A percentile compares a stretch with the other conserved stretches of the same genome.
phyloP scores from a whole-genome alignment of 2,888 invertebrate species.

The Caenorhabditis wallacei region DNA sequence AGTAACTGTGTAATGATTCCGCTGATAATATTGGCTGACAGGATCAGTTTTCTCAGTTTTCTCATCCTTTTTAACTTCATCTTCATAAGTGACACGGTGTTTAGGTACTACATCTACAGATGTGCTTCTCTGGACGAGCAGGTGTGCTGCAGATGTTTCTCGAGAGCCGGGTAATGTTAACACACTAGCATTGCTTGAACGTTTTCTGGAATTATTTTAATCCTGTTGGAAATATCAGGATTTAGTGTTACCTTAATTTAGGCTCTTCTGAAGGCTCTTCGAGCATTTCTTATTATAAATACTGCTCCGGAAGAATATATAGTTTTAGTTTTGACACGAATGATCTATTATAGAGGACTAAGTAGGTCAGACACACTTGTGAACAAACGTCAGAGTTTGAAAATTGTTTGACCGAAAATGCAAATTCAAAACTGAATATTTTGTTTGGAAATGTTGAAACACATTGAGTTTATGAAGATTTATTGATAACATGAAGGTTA shows the following conservation, averaged over 20 bases:
- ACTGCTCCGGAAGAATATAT: too few relatives aligned
- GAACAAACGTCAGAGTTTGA: conserved; percentile 13
- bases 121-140: conserved; percentile 26
- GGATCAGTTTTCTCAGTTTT: conserved; percentile 13
- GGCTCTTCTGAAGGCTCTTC: too few relatives aligned
- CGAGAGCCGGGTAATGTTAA: conserved; percentile 31
- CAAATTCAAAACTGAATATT: conserved; percentile 12
- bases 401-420: conserved; percentile 15
- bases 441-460: conserved; percentile 1
- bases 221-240: neutral
- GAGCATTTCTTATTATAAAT: too few relatives aligned
- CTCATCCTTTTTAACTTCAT: neutral
- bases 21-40: conserved; percentile 19
- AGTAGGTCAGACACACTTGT: conserved; percentile 1
- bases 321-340: too few relatives aligned
- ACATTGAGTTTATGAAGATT: neutral
- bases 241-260: too few relatives aligned
- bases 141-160: neutral
- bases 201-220: conserved; percentile 12
- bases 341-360: too few relatives aligned
- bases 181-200: conserved; percentile 8
- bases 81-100: conserved; percentile 41
- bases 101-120: conserved; percentile 11
- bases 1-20: conserved; percentile 56
- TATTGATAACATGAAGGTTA: too few relatives aligned